Conservation (phyloP, 2,888 invertebrate species). For the Agapostemon virescens region DNA sequence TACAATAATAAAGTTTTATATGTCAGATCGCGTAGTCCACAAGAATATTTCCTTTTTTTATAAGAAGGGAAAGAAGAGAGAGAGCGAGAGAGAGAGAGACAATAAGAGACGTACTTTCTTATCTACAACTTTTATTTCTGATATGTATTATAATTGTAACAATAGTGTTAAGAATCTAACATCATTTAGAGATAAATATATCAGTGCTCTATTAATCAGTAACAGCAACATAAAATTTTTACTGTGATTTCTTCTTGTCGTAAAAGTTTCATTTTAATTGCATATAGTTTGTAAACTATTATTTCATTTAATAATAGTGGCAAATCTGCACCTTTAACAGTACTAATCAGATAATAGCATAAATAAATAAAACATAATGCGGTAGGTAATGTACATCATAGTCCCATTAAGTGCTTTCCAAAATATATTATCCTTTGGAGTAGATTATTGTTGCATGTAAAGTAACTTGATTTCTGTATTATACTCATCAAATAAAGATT, state of each 20-base stretch:
- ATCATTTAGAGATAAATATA: conserved; percentile 13
- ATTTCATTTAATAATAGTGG: conserved; percentile 36
- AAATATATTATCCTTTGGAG: conserved; percentile 64
- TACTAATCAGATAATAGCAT: conserved; percentile 47
- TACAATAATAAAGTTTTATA: conserved; percentile 20
- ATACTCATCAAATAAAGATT: conserved; percentile 75
- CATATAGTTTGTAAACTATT: conserved; percentile 42
- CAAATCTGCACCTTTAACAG: conserved; percentile 39
- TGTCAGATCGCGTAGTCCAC: background rate
- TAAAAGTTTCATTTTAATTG: conserved; percentile 36
- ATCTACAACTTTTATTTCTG: conserved; percentile 38
- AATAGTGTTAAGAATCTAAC: conserved; percentile 27
- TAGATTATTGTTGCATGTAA: conserved; percentile 74
- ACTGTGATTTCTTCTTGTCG: conserved; percentile 49
- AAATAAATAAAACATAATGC: conserved; percentile 52
- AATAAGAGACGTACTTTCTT: conserved; percentile 47
- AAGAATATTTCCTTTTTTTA: conserved; percentile 27
- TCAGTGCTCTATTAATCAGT: conserved; percentile 25
- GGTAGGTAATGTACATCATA: conserved; percentile 58
- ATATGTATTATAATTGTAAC: conserved; percentile 23
- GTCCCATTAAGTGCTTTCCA: conserved; percentile 57
- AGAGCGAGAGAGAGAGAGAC: conserved; percentile 42
- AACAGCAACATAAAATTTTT: conserved; percentile 27
- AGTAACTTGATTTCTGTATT: conserved; percentile 74
- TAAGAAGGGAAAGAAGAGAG: conserved; percentile 12